These are phyloP conservation scores for Proterorhinus semilunaris DNA, from an alignment of 2,113 vertebrate species.

Conservation along the genomic window DNA sequence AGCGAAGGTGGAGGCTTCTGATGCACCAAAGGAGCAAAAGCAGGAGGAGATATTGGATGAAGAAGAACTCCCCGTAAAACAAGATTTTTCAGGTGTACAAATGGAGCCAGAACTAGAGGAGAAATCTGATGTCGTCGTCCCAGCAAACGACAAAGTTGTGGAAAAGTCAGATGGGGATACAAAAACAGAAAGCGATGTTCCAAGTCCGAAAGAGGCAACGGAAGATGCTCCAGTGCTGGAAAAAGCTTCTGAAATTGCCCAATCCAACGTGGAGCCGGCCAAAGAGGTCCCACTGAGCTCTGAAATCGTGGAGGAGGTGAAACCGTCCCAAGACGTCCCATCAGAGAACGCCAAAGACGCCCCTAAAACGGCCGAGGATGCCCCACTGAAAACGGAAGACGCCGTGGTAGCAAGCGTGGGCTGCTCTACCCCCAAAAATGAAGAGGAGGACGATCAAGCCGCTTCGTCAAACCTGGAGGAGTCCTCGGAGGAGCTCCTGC, in stretches of 20 bases:
- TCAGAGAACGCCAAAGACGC: no score
- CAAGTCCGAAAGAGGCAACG: neutral
- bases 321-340: neutral
- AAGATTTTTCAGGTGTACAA: no score
- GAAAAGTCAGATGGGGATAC: constrained; percentile 9
- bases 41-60: no score
- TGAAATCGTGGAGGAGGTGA: neutral
- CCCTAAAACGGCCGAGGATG: neutral
- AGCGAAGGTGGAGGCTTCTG: neutral
- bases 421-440: neutral
- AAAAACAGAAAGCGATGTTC: neutral
- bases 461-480: neutral
- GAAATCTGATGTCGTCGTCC: no score
- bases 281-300: neutral
- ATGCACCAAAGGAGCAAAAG: neutral
- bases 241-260: neutral
- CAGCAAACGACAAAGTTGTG: neutral
- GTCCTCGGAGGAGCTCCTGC: constrained; percentile 20
- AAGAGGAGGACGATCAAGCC: neutral
- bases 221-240: neutral
- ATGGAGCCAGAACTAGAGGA: no score
- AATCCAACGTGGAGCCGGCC: neutral
- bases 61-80: no score
- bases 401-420: neutral
- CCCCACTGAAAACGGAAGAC: neutral